Base-by-base conservation (phyloP, 2,888 invertebrate genomes). In the Agrotis exclamationis region DNA sequence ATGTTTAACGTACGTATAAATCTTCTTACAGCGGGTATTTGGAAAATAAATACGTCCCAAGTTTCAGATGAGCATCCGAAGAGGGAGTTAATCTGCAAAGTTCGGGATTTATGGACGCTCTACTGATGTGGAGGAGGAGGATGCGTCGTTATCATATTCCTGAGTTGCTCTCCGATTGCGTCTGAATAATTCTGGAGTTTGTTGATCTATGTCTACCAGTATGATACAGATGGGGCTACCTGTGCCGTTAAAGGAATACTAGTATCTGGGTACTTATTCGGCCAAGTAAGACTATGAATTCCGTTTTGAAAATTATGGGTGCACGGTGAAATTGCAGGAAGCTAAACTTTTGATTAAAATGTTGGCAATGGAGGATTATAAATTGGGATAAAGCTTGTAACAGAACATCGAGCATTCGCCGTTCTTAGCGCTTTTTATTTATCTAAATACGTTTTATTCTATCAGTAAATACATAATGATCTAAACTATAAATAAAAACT, bases 11-110 rank as follows among this genome's bases (percentile, higher is more conserved):
- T 45, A 39, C 51, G 62, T 24, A 82, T 82, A 74, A 74, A 79
- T 74, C 71, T 68, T 64, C 13, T 72, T 54, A 54, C 67, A 63
- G 66, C 76, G 76, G 54, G 70, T 80, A 79, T 83, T 83, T 74
- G 78, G 70, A 58, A 78, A 85, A 86, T 83, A 85, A 85, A 89
- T 87, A 86, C 84, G 84, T 74, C 77, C 66, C 44, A 70, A 81
- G 80, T 80, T 80, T 67, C 24, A 62, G 75, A 67, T 75, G 70
- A 79, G 76, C 70, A 82, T 85, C 82, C 60, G 78, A 82, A 80
- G 81, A 79, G 82, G 79, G 76, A 82, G 82, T 86, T 89, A 89
- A 89, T 88, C 85, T 83, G 80, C 63, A 80, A 90, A 90, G 86
- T 90, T 89, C 70, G 56, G 71, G 82, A 89, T 89, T 89, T 89